Evolutionary conservation across 1,140 invertebrate genomes (phyloP).

Genomic region (Micrasema longulum): DNA sequence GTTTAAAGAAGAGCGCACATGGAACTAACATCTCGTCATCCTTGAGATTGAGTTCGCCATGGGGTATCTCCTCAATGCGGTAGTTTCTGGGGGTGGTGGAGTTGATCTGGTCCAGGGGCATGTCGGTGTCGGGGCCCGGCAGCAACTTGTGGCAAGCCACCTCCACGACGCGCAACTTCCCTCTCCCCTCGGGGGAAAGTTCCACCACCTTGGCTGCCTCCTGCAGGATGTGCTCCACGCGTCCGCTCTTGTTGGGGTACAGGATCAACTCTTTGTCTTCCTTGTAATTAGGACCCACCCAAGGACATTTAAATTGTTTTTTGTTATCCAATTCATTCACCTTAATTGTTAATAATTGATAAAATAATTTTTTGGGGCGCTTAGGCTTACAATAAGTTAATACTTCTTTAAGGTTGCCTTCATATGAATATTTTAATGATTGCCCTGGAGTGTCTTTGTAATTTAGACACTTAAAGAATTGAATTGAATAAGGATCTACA

Average conservation of each 20-base stretch:
- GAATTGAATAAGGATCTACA: constrained; percentile 93
- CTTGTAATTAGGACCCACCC: constrained; percentile 84
- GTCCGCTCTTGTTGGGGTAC: constrained; percentile 96
- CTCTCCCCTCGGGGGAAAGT: constrained; percentile 86
- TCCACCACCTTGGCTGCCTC: constrained; percentile 95
- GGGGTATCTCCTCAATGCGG: constrained; percentile 95
- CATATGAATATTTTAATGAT: constrained; percentile 88
- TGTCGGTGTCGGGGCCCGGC: constrained; percentile 63
- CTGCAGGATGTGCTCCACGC: constrained; percentile 89
- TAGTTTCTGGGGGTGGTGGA: constrained; percentile 68
- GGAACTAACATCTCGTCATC: constrained; percentile 95
- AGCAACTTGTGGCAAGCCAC: constrained; percentile 71
- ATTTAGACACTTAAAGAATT: constrained; percentile 97
- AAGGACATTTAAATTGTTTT: constrained; percentile 96
- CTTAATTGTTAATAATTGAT: constrained; percentile 95
- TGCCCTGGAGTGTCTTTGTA: constrained; percentile 93
- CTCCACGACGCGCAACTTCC: constrained; percentile 72
- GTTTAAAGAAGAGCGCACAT: constrained; percentile 98
- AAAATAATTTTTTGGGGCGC: constrained; percentile 93
- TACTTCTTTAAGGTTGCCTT: constrained; percentile 92
- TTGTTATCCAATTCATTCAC: constrained; percentile 98
- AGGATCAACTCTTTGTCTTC: constrained; percentile 95
- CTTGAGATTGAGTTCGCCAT: constrained; percentile 81
- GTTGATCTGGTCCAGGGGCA: constrained; percentile 65
- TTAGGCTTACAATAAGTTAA: constrained; percentile 89